phyloP scores from a whole-genome alignment of 2,113 vertebrate genomes.

The Pterocles gutturalis region DNA sequence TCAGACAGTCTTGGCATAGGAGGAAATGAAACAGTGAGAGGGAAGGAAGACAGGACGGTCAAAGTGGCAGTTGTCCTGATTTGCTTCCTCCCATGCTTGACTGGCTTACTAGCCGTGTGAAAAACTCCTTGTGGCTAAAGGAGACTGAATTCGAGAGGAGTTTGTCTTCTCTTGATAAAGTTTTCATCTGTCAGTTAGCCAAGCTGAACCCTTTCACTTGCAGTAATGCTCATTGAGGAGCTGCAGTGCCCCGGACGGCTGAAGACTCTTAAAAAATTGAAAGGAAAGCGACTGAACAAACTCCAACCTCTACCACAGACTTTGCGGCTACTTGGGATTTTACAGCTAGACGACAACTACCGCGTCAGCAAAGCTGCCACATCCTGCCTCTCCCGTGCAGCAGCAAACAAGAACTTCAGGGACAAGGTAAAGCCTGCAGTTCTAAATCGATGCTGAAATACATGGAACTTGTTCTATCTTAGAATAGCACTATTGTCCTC shows the following conservation, averaged over 20 bases:
- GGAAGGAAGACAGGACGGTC: background rate
- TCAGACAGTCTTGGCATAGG: background rate
- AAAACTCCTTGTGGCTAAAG: background rate
- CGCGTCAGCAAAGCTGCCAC: slow-evolving; percentile 82
- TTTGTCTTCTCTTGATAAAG: fast-evolving
- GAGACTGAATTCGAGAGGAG: background rate
- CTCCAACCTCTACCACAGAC: slow-evolving; percentile 87
- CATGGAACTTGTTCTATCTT: background rate
- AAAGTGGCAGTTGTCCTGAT: background rate
- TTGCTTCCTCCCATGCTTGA: background rate
- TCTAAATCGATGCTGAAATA: background rate
- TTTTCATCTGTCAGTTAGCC: background rate
- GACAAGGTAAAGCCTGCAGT: slow-evolving; percentile 77
- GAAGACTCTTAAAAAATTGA: slow-evolving; percentile 83
- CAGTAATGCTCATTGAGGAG: slow-evolving; percentile 83
- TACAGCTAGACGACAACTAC: slow-evolving; percentile 87
- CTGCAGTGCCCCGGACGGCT: slow-evolving; percentile 80
- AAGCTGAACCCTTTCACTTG: background rate
- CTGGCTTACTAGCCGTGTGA: background rate
- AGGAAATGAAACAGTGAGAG: background rate
- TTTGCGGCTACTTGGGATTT: slow-evolving; percentile 80
- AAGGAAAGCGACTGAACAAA: slow-evolving; percentile 79
- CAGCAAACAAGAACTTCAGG: slow-evolving; percentile 78
- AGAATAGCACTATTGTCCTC: fast-evolving
- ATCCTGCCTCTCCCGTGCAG: slow-evolving; percentile 75